These are phyloP conservation scores for Drosophila aldrichi DNA, from an alignment of 2,888 invertebrate genomes.

Conservation along the genomic window DNA sequence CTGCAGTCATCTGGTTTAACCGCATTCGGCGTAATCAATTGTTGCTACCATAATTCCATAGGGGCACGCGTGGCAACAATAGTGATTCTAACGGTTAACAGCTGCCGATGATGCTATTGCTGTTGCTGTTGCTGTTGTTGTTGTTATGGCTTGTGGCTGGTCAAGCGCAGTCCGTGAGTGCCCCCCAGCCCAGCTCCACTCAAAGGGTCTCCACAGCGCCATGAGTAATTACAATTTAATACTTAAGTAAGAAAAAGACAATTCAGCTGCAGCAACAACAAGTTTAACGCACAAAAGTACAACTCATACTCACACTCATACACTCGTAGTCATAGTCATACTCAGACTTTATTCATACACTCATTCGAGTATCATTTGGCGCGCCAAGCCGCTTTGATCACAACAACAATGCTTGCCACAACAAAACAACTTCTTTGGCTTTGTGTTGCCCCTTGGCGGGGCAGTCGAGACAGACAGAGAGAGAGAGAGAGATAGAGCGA, in stretches of 20 bases:
- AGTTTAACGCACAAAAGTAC: constrained; percentile 64
- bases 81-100: constrained; percentile 69
- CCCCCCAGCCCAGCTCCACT: constrained; percentile 13
- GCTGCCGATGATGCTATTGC: constrained; percentile 39
- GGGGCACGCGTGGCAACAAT: constrained; percentile 70
- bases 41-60: constrained; percentile 60
- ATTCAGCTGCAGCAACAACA: constrained; percentile 52
- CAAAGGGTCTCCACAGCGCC: constrained; percentile 50
- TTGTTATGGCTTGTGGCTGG: constrained; percentile 31
- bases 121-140: constrained; percentile 26
- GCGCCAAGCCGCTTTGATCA: constrained; percentile 84
- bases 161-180: constrained; percentile 36
- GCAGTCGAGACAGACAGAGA: constrained; percentile 2
- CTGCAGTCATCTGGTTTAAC: constrained; percentile 64
- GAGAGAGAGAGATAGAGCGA: not conserved
- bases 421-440: constrained; percentile 83
- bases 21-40: constrained; percentile 81
- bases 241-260: constrained; percentile 37
- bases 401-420: constrained; percentile 84
- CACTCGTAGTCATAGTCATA: constrained; percentile 15
- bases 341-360: constrained; percentile 18
- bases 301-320: constrained; percentile 66
- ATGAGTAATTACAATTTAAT: constrained; percentile 83
- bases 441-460: constrained; percentile 46
- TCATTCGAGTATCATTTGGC: constrained; percentile 66